Conservation (phyloP, 2,888 invertebrate species). For the Andrena flavipes region DNA sequence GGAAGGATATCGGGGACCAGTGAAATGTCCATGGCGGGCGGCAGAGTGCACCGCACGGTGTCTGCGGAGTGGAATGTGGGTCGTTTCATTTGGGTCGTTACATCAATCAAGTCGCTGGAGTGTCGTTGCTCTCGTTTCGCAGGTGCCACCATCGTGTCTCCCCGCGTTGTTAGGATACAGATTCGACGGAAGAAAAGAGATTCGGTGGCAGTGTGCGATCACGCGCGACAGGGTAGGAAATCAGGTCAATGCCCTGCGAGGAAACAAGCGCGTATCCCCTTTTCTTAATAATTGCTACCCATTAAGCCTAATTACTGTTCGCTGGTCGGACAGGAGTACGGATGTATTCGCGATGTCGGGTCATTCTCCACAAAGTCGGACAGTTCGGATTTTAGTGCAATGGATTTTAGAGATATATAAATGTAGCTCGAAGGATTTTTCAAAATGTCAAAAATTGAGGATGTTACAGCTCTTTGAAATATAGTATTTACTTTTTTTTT, state of each 20-base stretch:
- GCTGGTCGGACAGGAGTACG: slow-evolving; percentile 26
- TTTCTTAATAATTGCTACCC: slow-evolving; percentile 55
- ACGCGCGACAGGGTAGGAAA: slow-evolving; percentile 14
- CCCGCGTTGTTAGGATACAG: not conserved
- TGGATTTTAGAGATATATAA: no score
- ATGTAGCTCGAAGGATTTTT: no score
- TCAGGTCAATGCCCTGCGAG: slow-evolving; percentile 58
- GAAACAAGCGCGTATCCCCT: slow-evolving; percentile 30
- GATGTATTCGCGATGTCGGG: slow-evolving; percentile 42
- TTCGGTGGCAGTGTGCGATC: not conserved
- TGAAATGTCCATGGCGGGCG: slow-evolving; percentile 10
- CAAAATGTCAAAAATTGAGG: no score
- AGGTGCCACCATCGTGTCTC: slow-evolving; percentile 20
- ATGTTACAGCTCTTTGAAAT: no score
- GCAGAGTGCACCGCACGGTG: slow-evolving; percentile 6
- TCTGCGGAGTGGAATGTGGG: slow-evolving; percentile 57
- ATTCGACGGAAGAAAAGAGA: not conserved
- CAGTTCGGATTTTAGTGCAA: no score
- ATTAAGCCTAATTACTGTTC: slow-evolving; percentile 53
- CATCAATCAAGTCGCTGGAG: slow-evolving; percentile 55
- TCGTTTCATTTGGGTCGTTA: slow-evolving; percentile 66
- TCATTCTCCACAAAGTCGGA: no score
- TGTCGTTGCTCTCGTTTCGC: slow-evolving; percentile 53
- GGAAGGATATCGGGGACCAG: not conserved
- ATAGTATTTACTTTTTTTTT: no score